Base-by-base conservation (phyloP, 2,888 invertebrate species). In the Zele albiditarsus region DNA sequence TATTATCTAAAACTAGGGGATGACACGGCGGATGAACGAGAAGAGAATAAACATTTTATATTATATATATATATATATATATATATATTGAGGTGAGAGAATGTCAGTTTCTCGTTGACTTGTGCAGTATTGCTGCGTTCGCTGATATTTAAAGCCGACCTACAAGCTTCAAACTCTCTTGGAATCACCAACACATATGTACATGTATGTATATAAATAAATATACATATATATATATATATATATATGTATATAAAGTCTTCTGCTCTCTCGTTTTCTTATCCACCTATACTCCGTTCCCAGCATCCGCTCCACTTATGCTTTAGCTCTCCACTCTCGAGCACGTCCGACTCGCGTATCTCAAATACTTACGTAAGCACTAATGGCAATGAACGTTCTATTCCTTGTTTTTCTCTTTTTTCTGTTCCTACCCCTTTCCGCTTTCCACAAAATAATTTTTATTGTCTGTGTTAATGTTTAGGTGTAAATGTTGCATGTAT, bases 101-200 rank as follows among this genome's bases (percentile, higher is more conserved):
- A 38, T 49, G 46, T 38, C 53, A 68, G 68, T 53, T 66, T 31
- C 49, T 74, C 33, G 63, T 69, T 62, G 65, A 69, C 53, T 72
- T 38, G 65, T 27, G 69, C 46, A 69, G 33, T 63, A 42, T 71
- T 65, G 66, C 67, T 75, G 67, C 73, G 63, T 28, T 75, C 49
- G 66, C 71, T 73, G 46, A 46, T 46, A 31, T 70, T 65, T 77
- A 77, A 42, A 77, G 57, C 66, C 63, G 70, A 38, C 63, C 63
- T 46, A 33, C n/a, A n/a, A 53, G 66, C 25, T 12, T 33, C 38
- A n/a, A 46, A 73, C 66, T 57, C 28, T 67, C 12, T 33, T 66
- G 57, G 73, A 73, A 73, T 73, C 66, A 66, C 57, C 66, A 73
- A 73, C 57, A 73, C 63, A n/a, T 63, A 71, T 71, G 53, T 62